These are phyloP conservation scores for Pygmarrhopalites habei DNA, from an alignment of 1,140 invertebrate genomes.

Conservation along the genomic window DNA sequence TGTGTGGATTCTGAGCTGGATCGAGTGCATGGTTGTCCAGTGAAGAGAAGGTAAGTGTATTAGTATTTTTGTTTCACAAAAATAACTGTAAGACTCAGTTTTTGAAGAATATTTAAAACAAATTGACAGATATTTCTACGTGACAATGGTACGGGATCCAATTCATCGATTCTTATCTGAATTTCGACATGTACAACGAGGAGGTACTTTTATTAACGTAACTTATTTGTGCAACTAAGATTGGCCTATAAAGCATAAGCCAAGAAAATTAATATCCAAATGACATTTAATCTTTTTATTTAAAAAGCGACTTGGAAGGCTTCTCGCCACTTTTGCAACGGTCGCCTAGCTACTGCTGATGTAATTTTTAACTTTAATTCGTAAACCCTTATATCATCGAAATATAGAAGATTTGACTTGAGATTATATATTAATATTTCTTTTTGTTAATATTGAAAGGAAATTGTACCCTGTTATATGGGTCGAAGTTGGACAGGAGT, in stretches of 20 bases:
- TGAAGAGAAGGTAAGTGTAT: constrained; percentile 55
- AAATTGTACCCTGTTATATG: constrained; percentile 69
- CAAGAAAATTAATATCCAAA: too few species aligned
- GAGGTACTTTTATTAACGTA: too few species aligned
- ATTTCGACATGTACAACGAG: constrained; percentile 89
- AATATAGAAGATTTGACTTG: neutral
- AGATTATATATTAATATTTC: neutral
- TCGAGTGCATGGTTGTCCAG: constrained; percentile 69
- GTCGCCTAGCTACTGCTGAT: constrained; percentile 63
- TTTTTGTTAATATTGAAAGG: too few species aligned
- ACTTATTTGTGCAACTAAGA: too few species aligned
- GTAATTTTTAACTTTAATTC: constrained; percentile 26
- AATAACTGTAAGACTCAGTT: too few species aligned
- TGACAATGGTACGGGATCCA: constrained; percentile 88
- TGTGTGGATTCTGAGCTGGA: constrained; percentile 82
- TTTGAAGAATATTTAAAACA: too few species aligned
- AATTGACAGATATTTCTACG: constrained; percentile 79
- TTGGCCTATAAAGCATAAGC: too few species aligned
- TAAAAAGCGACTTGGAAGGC: constrained; percentile 76
- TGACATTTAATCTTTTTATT: too few species aligned
- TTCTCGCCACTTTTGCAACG: constrained; percentile 79
- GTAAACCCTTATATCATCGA: neutral
- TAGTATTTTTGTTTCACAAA: neutral
- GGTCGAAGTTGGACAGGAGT: constrained; percentile 60
- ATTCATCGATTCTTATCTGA: constrained; percentile 83